Evolutionary conservation across 2,888 invertebrate species (phyloP).

Genomic region (Zygothrica quintamaculata): DNA sequence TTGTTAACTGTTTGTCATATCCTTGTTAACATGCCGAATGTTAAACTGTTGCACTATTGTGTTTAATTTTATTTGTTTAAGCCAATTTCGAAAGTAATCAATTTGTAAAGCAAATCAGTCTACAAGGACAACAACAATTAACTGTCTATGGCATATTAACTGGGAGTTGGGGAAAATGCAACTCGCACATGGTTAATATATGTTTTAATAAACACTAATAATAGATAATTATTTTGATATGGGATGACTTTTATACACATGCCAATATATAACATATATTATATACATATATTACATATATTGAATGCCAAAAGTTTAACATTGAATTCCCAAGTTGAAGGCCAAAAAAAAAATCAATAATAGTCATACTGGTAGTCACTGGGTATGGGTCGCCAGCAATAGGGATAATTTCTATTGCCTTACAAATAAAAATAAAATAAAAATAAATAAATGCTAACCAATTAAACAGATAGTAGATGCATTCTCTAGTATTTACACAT

Average conservation of each 20-base stretch:
- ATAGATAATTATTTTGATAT: constrained; percentile 65
- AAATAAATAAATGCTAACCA: too few relatives aligned
- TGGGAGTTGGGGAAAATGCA: constrained; percentile 28
- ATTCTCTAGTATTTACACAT: too few relatives aligned
- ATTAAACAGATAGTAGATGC: too few relatives aligned
- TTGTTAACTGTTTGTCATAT: constrained; percentile 54
- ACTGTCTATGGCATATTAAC: constrained; percentile 6
- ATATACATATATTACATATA: constrained; percentile 27
- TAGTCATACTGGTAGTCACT: too few relatives aligned
- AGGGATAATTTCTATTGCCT: constrained; percentile 7
- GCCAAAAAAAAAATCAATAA: constrained; percentile 11
- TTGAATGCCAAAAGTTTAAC: constrained; percentile 53
- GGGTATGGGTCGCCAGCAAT: constrained; percentile 19
- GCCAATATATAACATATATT: constrained; percentile 2
- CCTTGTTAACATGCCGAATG: constrained; percentile 59
- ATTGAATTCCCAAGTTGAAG: constrained; percentile 41
- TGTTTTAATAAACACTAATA: constrained; percentile 61
- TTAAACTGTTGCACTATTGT: constrained; percentile 21
- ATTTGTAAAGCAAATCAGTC: constrained; percentile 69
- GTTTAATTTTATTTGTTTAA: constrained; percentile 40
- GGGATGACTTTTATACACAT: constrained; percentile 1
- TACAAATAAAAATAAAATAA: too few relatives aligned
- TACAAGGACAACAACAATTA: constrained; percentile 65
- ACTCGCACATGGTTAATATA: constrained; percentile 35
- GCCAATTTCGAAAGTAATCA: constrained; percentile 57